These are phyloP conservation scores for Emydura subglobosa DNA, from an alignment of 2,113 vertebrate species.

Conservation along the genomic window DNA sequence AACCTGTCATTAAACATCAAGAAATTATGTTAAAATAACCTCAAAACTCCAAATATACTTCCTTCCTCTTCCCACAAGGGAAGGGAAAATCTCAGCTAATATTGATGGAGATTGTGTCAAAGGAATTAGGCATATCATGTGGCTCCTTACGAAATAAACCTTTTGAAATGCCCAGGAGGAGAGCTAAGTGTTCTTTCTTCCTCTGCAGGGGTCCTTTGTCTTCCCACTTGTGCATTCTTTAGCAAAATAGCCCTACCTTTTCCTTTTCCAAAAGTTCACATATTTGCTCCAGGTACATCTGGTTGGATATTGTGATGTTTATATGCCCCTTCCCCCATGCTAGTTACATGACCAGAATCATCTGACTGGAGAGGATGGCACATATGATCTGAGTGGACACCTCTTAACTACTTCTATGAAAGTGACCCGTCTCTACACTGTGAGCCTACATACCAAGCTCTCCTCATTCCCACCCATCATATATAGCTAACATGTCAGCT, in stretches of 20 bases:
- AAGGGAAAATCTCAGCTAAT: not conserved
- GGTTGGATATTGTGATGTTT: not conserved
- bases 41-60: not conserved
- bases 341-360: not conserved
- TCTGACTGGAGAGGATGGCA: not conserved
- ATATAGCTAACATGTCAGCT: not conserved
- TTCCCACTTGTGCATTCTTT: accelerated
- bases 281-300: not conserved
- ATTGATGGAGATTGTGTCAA: not conserved
- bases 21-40: not conserved
- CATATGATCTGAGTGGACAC: not conserved
- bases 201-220: not conserved
- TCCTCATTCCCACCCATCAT: not conserved
- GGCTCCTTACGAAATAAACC: accelerated
- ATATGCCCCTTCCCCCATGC: not conserved
- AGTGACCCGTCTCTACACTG: not conserved
- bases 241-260: not conserved
- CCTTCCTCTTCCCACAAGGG: not conserved
- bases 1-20: not conserved
- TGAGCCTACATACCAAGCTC: not conserved
- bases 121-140: not conserved
- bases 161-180: not conserved
- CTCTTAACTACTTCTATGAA: not conserved
- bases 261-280: not conserved
- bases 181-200: not conserved